A percentile compares a stretch with the other conserved stretches of the same genome.
phyloP scores from a whole-genome alignment of 2,888 invertebrate genomes.

The Leptinotarsa peninsularis region DNA sequence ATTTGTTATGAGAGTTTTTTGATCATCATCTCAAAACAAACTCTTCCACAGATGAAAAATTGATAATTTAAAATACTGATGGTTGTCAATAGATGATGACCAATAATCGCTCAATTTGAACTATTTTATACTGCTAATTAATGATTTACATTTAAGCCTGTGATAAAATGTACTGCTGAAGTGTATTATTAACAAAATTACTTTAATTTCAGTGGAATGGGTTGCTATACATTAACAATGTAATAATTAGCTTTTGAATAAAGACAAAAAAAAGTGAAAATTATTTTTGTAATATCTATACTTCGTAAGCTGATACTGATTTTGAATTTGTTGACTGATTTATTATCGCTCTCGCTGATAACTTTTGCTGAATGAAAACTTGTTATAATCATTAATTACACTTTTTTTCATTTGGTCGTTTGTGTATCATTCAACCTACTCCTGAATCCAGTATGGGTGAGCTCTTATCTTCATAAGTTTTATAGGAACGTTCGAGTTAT shows the following conservation, averaged over 20 bases:
- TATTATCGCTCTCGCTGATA: constrained; percentile 53
- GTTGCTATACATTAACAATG: constrained; percentile 20
- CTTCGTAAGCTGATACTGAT: constrained; percentile 49
- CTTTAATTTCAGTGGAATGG: constrained; percentile 17
- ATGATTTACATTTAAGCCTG: constrained; percentile 34
- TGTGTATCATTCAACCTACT: background rate
- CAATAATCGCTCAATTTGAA: background rate
- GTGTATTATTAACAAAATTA: constrained; percentile 7
- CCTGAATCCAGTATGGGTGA: too few species aligned
- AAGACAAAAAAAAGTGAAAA: constrained; percentile 33
- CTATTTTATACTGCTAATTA: constrained; percentile 23
- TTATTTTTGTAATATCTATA: constrained; percentile 47
- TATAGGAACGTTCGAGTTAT: too few species aligned
- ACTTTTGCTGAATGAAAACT: constrained; percentile 50
- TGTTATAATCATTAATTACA: constrained; percentile 32
- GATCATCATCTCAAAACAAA: background rate
- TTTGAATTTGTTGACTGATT: constrained; percentile 54
- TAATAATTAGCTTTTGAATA: constrained; percentile 22
- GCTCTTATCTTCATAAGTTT: too few species aligned
- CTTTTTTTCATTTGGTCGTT: constrained; percentile 1
- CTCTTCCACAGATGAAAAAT: background rate
- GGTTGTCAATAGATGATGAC: background rate
- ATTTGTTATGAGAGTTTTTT: too few species aligned
- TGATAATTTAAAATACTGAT: background rate
- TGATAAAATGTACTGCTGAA: constrained; percentile 32